Evolutionary conservation across 64 coral and sea anemone genomes (phyloP), one percentile per base, ranked within the genome.

Genomic region (Porites australiensis): DNA sequence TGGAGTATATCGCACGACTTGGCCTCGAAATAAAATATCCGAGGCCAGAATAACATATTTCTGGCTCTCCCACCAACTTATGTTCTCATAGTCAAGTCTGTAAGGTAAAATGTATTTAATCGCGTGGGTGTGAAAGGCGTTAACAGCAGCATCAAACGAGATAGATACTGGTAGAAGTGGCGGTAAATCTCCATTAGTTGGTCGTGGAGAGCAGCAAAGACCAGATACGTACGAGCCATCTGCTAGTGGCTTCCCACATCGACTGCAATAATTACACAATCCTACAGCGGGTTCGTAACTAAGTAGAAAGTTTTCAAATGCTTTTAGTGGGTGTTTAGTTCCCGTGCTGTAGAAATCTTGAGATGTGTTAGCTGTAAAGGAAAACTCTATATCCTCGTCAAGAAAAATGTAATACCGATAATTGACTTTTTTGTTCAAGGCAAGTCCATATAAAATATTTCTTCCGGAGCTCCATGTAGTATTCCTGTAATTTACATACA

Each of bases 41-140:
- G 95, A 82, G 16, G 84, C 89, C 7, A 98, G 82, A 72, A 98
- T 98, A 81, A 98, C 78, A 51, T 98, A 98, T 79, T 98, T 98
- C 80, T 98, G 95, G 53, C 95, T 98, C 3, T 98, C 95, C 95
- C 95, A 98, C 95, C 95, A 98, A 27, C 95, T 98, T 83, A 59
- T n/a, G 2, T 60, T 72, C 68, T 98, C 95, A 48, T 98, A 98
- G 44, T 88, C 86, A 22, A 98, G 82, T 68, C 90, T 82, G 64
- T 98, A 98, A 6, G 95, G 95, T 44, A 98, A 52, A 20, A 98
- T 58, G 68, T 91, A 63, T 27, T 91, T 44, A 23, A 98, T 51
- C 2, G 92, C 88, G 58, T 98, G 61, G 1, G 62, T 47, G 54
- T 98, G 95, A 70, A 98, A 98, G 0, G 95, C 95, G 46, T 98